Evolutionary conservation across 2,888 invertebrate genomes (phyloP).

Genomic region (Gandaritis pyraliata): DNA sequence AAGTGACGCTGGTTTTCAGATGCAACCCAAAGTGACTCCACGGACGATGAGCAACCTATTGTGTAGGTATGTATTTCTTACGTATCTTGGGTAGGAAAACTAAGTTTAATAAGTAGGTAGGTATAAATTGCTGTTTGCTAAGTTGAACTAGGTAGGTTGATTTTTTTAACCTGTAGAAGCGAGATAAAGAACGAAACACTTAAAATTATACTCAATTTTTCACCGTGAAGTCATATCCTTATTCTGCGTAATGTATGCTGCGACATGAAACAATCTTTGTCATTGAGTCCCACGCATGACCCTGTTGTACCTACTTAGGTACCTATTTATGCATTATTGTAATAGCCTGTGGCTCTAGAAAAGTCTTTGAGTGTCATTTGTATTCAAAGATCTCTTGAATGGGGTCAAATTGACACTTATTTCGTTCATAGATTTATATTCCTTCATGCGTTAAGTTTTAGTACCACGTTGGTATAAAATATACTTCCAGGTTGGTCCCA

Average conservation of each 20-base stretch:
- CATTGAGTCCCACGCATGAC: slow-evolving; percentile 33
- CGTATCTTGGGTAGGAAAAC: too few species aligned
- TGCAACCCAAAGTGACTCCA: too few species aligned
- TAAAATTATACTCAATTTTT: slow-evolving; percentile 23
- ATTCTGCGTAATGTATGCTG: slow-evolving; percentile 15
- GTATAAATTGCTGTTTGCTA: too few species aligned
- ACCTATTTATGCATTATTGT: slow-evolving; percentile 25
- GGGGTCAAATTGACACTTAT: slow-evolving; percentile 8
- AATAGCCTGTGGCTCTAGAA: slow-evolving; percentile 21
- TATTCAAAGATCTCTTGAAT: slow-evolving; percentile 11
- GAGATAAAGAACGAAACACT: neutral
- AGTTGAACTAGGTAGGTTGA: too few species aligned
- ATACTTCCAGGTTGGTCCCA: too few species aligned
- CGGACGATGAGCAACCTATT: too few species aligned
- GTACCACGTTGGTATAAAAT: too few species aligned
- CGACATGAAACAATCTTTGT: slow-evolving; percentile 22
- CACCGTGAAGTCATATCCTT: slow-evolving; percentile 30
- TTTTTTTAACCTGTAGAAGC: too few species aligned
- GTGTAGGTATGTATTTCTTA: too few species aligned
- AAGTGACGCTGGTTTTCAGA: too few species aligned
- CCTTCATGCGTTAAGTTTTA: neutral
- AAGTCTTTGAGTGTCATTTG: slow-evolving; percentile 13
- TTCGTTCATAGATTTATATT: neutral
- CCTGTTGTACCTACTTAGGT: slow-evolving; percentile 17
- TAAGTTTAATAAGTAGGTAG: too few species aligned